These are phyloP conservation scores for Saccopteryx leptura DNA, from an alignment of 2,113 vertebrate genomes.

Conservation along the genomic window DNA sequence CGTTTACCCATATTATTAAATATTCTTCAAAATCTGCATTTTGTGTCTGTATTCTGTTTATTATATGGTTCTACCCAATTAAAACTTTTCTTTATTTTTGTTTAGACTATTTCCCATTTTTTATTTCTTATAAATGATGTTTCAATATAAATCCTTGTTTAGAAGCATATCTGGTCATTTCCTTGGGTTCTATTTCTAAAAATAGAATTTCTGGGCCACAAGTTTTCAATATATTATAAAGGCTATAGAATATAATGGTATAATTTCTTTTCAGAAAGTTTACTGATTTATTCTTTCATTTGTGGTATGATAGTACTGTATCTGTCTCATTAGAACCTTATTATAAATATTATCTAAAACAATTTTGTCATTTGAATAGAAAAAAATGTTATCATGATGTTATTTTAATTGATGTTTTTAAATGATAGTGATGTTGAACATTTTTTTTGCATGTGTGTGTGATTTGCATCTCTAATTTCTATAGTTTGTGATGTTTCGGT, in stretches of 20 bases:
- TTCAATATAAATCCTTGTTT: conserved; percentile 19
- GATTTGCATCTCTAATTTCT: background rate
- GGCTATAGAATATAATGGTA: background rate
- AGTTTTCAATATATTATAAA: conserved; percentile 12
- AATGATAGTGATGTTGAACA: background rate
- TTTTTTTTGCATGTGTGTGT: background rate
- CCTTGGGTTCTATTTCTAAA: conserved; percentile 6
- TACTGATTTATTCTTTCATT: conserved; percentile 9
- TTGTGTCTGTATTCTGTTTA: conserved; percentile 2
- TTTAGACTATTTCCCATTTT: background rate
- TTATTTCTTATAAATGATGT: conserved; percentile 23
- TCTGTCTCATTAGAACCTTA: background rate
- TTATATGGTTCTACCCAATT: background rate
- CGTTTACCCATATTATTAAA: background rate
- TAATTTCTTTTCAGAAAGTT: conserved; percentile 13
- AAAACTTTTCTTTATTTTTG: background rate
- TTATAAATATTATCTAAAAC: conserved; percentile 34
- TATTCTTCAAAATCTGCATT: conserved; percentile 20
- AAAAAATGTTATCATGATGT: background rate
- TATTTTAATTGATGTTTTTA: conserved; percentile 46
- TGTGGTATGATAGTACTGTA: background rate
- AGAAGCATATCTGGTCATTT: conserved; percentile 25
- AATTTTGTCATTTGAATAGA: background rate
- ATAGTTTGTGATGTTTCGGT: background rate
- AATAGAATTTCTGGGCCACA: background rate